Evolutionary conservation across 2,113 vertebrate genomes (phyloP).

Genomic region (Lampris incognitus): DNA sequence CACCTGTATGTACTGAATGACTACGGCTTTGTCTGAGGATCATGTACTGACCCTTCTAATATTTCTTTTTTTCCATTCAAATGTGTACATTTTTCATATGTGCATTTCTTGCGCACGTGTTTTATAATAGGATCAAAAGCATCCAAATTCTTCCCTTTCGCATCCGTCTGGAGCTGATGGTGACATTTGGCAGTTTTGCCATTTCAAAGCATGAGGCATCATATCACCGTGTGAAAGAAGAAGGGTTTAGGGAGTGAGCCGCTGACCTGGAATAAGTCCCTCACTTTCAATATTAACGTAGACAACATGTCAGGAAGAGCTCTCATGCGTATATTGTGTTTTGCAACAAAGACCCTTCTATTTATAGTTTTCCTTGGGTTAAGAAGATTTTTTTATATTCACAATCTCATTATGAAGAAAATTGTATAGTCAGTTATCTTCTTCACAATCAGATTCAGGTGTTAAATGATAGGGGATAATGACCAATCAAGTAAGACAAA

Average conservation of each 20-base stretch:
- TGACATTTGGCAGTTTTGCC: conserved; percentile 47
- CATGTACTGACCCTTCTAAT: no score
- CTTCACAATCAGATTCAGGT: no score
- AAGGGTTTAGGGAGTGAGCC: conserved; percentile 9
- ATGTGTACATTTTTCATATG: neutral
- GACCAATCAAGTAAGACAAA: no score
- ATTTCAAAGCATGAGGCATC: conserved; percentile 18
- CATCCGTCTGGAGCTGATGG: neutral
- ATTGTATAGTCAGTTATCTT: no score
- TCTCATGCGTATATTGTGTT: no score
- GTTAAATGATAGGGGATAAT: no score
- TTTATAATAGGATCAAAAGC: conserved; percentile 24
- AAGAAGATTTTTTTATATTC: neutral
- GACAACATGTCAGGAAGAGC: no score
- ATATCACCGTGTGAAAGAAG: conserved; percentile 35
- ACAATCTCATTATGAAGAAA: neutral
- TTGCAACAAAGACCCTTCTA: no score
- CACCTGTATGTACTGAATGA: no score
- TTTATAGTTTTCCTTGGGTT: neutral
- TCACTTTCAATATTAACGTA: neutral
- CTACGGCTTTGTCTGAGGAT: neutral
- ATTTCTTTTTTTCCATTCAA: neutral
- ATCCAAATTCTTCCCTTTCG: conserved; percentile 5
- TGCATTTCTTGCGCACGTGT: neutral
- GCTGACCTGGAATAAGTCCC: conserved; percentile 5